These are phyloP conservation scores for Isoperla grammatica DNA, from an alignment of 2,888 invertebrate species.

Conservation along the genomic window DNA sequence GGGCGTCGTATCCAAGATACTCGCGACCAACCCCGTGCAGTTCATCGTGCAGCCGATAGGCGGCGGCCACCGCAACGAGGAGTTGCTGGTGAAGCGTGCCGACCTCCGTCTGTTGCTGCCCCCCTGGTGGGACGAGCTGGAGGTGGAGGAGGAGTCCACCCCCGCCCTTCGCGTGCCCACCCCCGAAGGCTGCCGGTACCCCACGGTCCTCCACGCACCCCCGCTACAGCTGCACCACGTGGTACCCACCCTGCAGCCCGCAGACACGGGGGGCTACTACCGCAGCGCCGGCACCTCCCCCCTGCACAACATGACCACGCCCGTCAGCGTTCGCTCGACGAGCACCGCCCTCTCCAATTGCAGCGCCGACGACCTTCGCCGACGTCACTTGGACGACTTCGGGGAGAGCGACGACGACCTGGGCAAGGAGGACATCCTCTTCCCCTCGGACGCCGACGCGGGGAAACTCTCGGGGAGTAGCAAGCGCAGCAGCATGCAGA, in stretches of 20 bases:
- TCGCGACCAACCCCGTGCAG: conserved; percentile 59
- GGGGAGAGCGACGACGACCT: conserved; percentile 88
- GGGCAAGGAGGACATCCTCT: conserved; percentile 78
- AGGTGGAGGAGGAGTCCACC: conserved; percentile 44
- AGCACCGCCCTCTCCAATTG: conserved; percentile 57
- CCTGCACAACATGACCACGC: conserved; percentile 48
- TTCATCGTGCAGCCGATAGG: conserved; percentile 60
- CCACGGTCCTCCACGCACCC: conserved; percentile 22
- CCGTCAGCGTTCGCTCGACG: conserved; percentile 42
- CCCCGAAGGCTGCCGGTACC: conserved; percentile 26
- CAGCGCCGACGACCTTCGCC: conserved; percentile 48
- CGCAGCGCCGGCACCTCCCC: conserved; percentile 56
- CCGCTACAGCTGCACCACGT: conserved; percentile 42
- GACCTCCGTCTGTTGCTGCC: conserved; percentile 85
- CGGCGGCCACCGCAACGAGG: conserved; percentile 48
- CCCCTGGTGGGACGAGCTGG: conserved; percentile 96
- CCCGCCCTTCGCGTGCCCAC: conserved; percentile 39
- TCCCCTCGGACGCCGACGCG: conserved; percentile 70
- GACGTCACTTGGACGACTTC: conserved; percentile 62
- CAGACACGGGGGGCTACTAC: conserved; percentile 45
- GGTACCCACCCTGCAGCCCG: conserved; percentile 40
- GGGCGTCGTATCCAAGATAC: conserved; percentile 69
- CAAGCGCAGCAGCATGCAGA: conserved; percentile 86
- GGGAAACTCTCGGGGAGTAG: conserved; percentile 72
- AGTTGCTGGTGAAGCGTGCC: conserved; percentile 79